Percentiles rank a stretch among this genome's conserved stretches.
Evolutionary conservation across 2,113 vertebrate genomes (phyloP).

Genomic region (Xyrauchen texanus): DNA sequence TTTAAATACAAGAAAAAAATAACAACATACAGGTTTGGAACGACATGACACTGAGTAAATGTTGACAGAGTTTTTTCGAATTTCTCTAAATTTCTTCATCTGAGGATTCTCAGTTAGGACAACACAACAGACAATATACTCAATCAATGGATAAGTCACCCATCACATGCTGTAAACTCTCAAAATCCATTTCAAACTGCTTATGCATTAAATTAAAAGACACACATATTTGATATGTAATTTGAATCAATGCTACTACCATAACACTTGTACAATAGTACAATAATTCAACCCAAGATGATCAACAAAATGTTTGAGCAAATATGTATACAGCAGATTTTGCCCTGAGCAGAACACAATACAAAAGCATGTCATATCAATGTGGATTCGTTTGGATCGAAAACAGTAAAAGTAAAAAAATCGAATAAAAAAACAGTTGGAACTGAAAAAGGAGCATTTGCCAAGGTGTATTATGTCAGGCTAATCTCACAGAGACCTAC

Average conservation of each 20-base stretch:
- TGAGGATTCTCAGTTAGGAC: no score
- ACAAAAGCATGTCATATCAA: constrained; percentile 31
- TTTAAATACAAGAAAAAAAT: no score
- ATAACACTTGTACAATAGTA: constrained; percentile 38
- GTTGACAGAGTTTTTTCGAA: no score
- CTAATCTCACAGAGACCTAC: constrained; percentile 57
- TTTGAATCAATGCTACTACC: constrained; percentile 27
- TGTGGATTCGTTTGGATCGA: constrained; percentile 37
- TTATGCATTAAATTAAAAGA: constrained; percentile 22
- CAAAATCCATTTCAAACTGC: constrained; percentile 31
- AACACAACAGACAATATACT: no score
- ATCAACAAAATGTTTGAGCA: constrained; percentile 28
- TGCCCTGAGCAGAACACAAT: constrained; percentile 33
- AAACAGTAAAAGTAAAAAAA: no score
- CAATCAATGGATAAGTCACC: no score
- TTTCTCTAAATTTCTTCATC: no score
- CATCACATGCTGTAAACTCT: constrained; percentile 6
- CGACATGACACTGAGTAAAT: no score
- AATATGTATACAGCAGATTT: constrained; percentile 27
- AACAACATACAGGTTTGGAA: no score
- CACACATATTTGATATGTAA: constrained; percentile 38
- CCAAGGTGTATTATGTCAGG: not conserved
- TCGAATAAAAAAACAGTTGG: not conserved
- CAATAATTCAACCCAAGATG: not conserved
- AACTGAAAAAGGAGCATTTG: constrained; percentile 16